phyloP scores from a whole-genome alignment of 92 coral and sea anemone species.

The Montipora capitata region DNA sequence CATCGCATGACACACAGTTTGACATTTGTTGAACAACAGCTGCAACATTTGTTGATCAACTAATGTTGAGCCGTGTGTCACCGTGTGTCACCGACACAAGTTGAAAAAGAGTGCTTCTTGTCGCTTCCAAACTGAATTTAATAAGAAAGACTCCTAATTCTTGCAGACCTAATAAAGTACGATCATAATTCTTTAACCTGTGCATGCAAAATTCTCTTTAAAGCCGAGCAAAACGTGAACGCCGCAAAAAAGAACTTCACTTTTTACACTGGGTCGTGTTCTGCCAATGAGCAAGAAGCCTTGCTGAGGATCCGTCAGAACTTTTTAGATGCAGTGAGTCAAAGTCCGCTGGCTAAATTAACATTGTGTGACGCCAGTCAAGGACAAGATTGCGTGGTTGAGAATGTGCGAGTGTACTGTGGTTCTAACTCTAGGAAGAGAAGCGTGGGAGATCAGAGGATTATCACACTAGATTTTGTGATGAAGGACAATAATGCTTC shows the following conservation, averaged over 20 bases:
- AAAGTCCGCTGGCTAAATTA: slow-evolving; percentile 84
- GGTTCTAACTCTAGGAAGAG: slow-evolving; percentile 64
- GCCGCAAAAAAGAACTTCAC: slow-evolving; percentile 90
- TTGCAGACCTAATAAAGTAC: no score
- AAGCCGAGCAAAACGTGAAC: slow-evolving; percentile 66
- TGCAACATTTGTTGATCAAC: no score
- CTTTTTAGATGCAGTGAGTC: slow-evolving; percentile 82
- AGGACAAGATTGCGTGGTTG: slow-evolving; percentile 86
- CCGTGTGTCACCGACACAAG: no score
- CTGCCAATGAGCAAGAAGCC: slow-evolving; percentile 76
- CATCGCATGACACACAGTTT: no score
- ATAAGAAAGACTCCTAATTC: no score
- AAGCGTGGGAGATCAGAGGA: slow-evolving; percentile 60
- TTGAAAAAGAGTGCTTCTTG: no score
- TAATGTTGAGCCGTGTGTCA: no score
- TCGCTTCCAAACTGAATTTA: no score
- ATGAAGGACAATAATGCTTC: slow-evolving; percentile 75
- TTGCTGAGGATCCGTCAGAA: slow-evolving; percentile 80
- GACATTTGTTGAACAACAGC: no score
- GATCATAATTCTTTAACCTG: no score
- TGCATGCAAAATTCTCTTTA: neutral
- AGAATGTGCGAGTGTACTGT: slow-evolving; percentile 89
- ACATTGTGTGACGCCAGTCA: slow-evolving; percentile 80
- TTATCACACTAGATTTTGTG: slow-evolving; percentile 91
- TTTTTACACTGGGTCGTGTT: slow-evolving; percentile 93